These are phyloP conservation scores for Elanoides forficatus DNA, from an alignment of 2,113 vertebrate species.

Conservation along the genomic window DNA sequence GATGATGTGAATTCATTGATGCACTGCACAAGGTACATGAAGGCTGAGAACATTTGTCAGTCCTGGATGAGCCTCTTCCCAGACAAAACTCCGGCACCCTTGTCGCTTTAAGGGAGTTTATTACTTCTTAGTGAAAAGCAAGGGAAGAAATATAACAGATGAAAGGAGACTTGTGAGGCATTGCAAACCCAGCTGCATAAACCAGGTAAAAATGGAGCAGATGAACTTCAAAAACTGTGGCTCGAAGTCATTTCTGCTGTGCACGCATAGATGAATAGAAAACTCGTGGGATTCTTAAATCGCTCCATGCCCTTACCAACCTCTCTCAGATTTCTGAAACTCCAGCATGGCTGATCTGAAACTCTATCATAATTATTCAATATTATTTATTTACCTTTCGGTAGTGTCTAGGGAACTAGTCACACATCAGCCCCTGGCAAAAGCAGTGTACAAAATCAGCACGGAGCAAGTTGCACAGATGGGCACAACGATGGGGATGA, in stretches of 20 bases:
- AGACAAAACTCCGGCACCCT: neutral
- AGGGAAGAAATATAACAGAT: neutral
- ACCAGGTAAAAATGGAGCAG: neutral
- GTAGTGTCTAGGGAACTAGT: neutral
- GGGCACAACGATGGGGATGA: fast-evolving
- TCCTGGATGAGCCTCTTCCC: neutral
- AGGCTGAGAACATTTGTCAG: slow-evolving; percentile 18
- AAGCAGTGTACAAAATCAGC: neutral
- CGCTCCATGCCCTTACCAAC: fast-evolving
- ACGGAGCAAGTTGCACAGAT: neutral
- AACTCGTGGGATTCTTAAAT: neutral
- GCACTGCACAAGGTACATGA: neutral
- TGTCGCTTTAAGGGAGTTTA: neutral
- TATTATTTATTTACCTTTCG: neutral
- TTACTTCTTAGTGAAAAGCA: neutral
- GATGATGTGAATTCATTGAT: neutral
- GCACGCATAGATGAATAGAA: neutral
- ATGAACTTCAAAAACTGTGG: neutral
- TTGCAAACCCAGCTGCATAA: neutral
- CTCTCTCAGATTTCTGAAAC: neutral
- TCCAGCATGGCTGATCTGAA: neutral
- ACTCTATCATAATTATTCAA: fast-evolving
- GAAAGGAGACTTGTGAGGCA: neutral
- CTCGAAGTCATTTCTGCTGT: neutral
- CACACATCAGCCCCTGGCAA: neutral